Conservation (phyloP, 2,888 invertebrate species). For the Acanthosepion esculentum region DNA sequence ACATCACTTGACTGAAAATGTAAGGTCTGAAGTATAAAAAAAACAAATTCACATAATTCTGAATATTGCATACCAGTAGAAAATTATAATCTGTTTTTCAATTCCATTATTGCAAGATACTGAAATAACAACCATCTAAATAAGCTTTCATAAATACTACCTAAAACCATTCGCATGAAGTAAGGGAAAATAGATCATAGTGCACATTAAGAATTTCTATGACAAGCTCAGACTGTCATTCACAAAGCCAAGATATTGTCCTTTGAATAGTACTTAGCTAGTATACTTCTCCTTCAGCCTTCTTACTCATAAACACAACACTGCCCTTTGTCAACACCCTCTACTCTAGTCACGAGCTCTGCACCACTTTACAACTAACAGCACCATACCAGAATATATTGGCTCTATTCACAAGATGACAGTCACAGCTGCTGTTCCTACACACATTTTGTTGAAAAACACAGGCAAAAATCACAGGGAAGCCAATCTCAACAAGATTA, state of each 20-base stretch:
- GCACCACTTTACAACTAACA: neutral
- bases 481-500: neutral
- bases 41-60: too few species aligned
- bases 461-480: neutral
- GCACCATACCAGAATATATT: neutral
- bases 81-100: too few species aligned
- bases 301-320: neutral
- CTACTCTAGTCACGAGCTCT: neutral
- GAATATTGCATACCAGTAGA: too few species aligned
- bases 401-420: conserved; percentile 33
- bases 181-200: neutral
- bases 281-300: too few species aligned
- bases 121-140: too few species aligned
- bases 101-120: too few species aligned
- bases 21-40: too few species aligned
- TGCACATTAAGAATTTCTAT: neutral
- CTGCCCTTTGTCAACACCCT: neutral
- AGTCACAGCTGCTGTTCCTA: neutral
- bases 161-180: too few species aligned
- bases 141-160: too few species aligned
- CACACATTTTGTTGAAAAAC: neutral
- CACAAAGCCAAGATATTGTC: neutral
- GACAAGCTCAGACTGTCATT: neutral
- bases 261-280: neutral
- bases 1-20: too few species aligned